Evolutionary conservation across 2,888 invertebrate species (phyloP), one percentile per base, ranked within the genome.

Genomic region (Actias luna): DNA sequence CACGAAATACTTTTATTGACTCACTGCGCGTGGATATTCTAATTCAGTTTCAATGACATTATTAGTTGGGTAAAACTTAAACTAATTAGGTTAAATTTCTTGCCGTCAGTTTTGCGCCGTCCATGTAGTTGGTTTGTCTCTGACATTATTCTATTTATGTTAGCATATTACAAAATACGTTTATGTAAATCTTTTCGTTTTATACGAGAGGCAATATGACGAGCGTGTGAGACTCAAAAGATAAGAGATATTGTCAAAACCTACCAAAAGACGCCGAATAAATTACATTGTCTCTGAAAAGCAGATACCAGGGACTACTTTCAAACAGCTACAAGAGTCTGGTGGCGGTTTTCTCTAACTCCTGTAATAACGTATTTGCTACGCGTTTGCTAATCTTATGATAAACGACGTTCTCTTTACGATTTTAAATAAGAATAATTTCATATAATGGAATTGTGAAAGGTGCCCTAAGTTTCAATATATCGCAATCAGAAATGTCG

Each of bases 11-110:
- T 25, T 12, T 22, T 12, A 4, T 12, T 25, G 46, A 50, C 46
- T 50, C 46, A 50, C 25, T 25, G 8, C 46, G 46, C 12, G 46
- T 22, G 25, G 46, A 2, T 50, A 50, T 50, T 50, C 46, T 50
- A 50, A 25, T 50, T 50, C 12, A 50, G 25, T 50, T 50, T 50
- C 25, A 50, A 50, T 50, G 46, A 50, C 46, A 50, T 22, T 50
- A 50, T 50, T 50, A n/a, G n/a, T n/a, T n/a, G n/a, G n/a, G n/a
- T n/a, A n/a, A n/a, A n/a, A n/a, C n/a, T n/a, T n/a, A n/a, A n/a
- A n/a, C n/a, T n/a, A n/a, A n/a, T n/a, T n/a, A 18, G 1, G n/a
- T n/a, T 5, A 42, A 42, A 42, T 7, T 18, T 18, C 7, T n/a
- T 8, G 8, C 2, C 8, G 18, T 18, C 18, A 18, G n/a, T 42